These are phyloP conservation scores for Antigone vipio DNA, from an alignment of 2,113 vertebrate species.

Conservation along the genomic window DNA sequence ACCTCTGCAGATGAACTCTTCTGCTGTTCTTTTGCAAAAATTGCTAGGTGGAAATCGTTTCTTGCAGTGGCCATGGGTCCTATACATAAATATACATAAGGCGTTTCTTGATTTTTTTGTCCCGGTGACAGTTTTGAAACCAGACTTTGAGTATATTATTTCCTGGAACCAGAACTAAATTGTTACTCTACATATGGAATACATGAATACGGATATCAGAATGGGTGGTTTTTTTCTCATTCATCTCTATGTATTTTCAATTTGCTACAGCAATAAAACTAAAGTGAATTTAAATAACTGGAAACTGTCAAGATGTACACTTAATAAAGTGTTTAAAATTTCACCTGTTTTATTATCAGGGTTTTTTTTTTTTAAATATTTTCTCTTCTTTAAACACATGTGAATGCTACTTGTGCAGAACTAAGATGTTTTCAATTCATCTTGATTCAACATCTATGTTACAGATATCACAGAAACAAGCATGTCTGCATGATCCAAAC, in stretches of 20 bases:
- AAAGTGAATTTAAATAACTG: neutral
- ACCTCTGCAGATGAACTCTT: constrained; percentile 5
- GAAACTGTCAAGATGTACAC: neutral
- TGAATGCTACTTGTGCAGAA: neutral
- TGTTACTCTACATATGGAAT: neutral
- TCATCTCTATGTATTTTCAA: neutral
- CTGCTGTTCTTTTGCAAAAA: constrained; percentile 1
- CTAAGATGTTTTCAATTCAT: neutral
- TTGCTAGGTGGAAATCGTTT: neutral
- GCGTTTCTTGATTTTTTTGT: neutral
- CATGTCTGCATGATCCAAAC: neutral
- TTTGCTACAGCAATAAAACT: neutral
- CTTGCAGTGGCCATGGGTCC: neutral
- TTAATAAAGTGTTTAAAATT: neutral
- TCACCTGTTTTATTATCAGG: neutral
- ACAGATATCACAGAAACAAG: neutral
- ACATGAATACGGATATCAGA: neutral
- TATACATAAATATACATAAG: neutral
- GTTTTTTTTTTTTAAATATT: neutral
- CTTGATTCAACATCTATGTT: neutral
- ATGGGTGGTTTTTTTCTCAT: neutral
- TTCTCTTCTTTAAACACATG: neutral
- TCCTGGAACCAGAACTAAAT: neutral
- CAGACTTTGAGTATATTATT: neutral
- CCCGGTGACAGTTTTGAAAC: neutral